phyloP scores from a whole-genome alignment of 30 jellyfish, hydroid and myxozoan genomes.

The Rhopilema esculentum region DNA sequence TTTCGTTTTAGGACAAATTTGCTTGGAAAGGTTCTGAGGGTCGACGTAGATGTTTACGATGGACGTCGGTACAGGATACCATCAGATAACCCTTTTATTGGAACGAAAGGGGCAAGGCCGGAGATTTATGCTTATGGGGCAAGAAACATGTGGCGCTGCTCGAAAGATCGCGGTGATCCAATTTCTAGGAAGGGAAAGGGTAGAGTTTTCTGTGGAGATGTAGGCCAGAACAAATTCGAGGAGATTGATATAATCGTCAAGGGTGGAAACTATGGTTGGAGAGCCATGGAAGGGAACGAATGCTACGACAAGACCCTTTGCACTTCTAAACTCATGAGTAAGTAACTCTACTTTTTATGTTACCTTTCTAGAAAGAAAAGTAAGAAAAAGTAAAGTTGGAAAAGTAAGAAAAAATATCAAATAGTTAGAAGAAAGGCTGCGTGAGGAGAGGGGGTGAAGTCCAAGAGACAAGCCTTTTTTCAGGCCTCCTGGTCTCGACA shows the following conservation, averaged over 20 bases:
- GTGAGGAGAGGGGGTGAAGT: no score
- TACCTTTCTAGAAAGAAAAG: no score
- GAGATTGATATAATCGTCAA: conserved; percentile 86
- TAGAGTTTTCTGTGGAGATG: conserved; percentile 95
- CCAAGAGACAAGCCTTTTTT: no score
- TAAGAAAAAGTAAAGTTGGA: no score
- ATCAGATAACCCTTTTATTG: conserved; percentile 79
- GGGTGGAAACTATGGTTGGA: conserved; percentile 98
- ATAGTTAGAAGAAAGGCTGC: no score
- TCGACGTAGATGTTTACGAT: conserved; percentile 84
- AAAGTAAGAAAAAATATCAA: no score
- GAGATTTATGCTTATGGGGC: conserved; percentile 93
- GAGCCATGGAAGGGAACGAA: conserved; percentile 83
- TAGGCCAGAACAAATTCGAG: conserved; percentile 87
- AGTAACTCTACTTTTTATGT: not conserved
- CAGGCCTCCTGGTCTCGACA: no score
- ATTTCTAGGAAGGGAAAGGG: conserved; percentile 62
- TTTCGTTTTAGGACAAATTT: conserved; percentile 73
- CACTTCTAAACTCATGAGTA: conserved; percentile 45
- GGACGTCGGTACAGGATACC: conserved; percentile 83
- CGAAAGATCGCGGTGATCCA: conserved; percentile 79
- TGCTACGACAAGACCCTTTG: conserved; percentile 86
- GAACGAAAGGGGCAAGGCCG: conserved; percentile 42
- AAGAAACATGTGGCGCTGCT: conserved; percentile 95
- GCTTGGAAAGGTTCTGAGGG: conserved; percentile 90